Base-by-base conservation (phyloP, 2,888 invertebrate species). In the Andrena minutula region DNA sequence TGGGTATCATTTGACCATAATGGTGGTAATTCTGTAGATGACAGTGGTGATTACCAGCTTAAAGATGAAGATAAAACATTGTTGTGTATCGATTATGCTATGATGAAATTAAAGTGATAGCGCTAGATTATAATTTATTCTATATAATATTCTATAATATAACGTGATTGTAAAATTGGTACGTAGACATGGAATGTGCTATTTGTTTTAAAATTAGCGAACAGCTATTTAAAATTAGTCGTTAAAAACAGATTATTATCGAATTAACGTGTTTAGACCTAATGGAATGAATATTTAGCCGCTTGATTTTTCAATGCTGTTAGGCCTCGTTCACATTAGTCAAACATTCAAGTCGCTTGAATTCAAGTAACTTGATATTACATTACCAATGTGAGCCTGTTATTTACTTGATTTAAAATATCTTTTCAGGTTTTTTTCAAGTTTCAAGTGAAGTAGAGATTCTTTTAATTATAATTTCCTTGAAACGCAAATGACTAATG, bases 1-100 rank as follows among this genome's bases (percentile, higher is more conserved):
- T 81, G 30, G 68, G 58, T 79, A 83, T 64, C 71, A 30, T 68
- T 71, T 68, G 58, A 58, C 28, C 71, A 49, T 71, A 69, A 76
- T 81, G 69, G 72, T 69, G 60, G 65, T 73, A 78, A 82, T 74
- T 72, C 49, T 74, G 3, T 30, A 56, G 28, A 51, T 51, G 49
- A 49, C 32, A 26, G 30, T 1, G 2, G 7, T 20, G 23, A 23
- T 56, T 26, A 56, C 23, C 0, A 41, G 23, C 28, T 47, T 47
- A 12, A 2, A 5, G 2, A 26, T 58, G 28, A 28, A 12, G 47
- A 47, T 47, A 30, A 20, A 28, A 28, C 6, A 30, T 28, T 20
- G 8, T 10, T n/a, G 16, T 10, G 1, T 7, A 47, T 56, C 2
- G 35, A 69, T 23, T 41, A 41, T 58, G 5, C 0, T 56, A 16